Base-by-base conservation (phyloP, 2,113 vertebrate species). In the Etheostoma cragini region DNA sequence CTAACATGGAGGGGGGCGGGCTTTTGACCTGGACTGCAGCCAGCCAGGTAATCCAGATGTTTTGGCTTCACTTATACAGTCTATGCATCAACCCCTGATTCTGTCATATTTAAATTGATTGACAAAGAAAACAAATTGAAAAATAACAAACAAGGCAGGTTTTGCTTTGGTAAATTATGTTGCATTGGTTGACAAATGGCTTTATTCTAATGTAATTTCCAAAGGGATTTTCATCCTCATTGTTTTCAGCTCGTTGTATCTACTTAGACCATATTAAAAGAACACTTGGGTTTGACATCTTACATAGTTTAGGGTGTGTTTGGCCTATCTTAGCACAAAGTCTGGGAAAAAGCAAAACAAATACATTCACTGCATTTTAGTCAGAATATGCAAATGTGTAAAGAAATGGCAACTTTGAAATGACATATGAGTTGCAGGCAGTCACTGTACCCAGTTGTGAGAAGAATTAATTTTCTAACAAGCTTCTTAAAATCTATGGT, bases 241-340 rank as follows among this genome's bases (percentile, higher is more conserved):
- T 61, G 33, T 68, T 81, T 75, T 65, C 19, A 65, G 11, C 70
- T 33, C 7, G 50, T 22, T 64, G 22, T 35, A 33, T 53, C 13
- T 57, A 52, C 73, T 62, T 68, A 47, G 16, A 24, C 52, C 2
- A 61, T 53, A 14, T 33, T 67, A 21, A n/a, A 72, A 21, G 7
- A 57, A 35, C 19, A 6, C 6, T n/a, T 38, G 1, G 16, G 4
- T 57, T 14, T 47, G 38, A 38, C 21, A 19, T 68, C 15, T 50
- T 21, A 38, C 26, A 60, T 19, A 6, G 24, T 33, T 4, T 5
- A 6, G 5, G n/a, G 15, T 12, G 22, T 54, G 21, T 53, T 69
- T 52, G 47, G 49, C 30, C 8, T 24, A 45, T 70, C 19, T 53
- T 54, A 8, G 30, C 21, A 52, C 12, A 53, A 22, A 5, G 50